These are phyloP conservation scores for Lagorchestes hirsutus DNA, from an alignment of 2,797 vertebrate species.

Conservation along the genomic window DNA sequence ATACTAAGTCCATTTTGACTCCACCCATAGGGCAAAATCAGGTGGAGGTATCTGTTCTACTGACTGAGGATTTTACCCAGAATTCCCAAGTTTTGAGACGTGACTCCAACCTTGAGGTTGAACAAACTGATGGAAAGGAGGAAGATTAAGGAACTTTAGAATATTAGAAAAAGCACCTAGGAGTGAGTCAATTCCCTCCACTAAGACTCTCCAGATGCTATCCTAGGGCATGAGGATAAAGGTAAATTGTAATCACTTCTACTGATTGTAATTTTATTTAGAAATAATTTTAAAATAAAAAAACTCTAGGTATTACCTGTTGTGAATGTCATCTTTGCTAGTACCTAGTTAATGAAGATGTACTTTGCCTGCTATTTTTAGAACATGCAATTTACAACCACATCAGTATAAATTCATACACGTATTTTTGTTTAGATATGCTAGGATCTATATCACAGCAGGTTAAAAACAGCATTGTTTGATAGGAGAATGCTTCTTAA, in stretches of 20 bases:
- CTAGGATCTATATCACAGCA: conserved; percentile 62
- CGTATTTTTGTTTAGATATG: conserved; percentile 39
- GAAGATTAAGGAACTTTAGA: neutral
- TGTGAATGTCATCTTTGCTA: neutral
- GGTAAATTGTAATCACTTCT: conserved; percentile 21
- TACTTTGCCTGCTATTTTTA: neutral
- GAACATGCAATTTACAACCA: conserved; percentile 59
- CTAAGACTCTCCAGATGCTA: neutral
- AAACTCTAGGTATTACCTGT: neutral
- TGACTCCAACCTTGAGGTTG: neutral
- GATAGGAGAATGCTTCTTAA: conserved; percentile 50
- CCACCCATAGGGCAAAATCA: neutral
- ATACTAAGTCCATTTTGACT: neutral
- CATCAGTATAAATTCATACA: conserved; percentile 59
- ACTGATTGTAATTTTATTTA: conserved; percentile 39
- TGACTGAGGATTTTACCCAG: neutral
- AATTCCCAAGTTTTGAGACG: neutral
- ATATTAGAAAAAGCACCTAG: neutral
- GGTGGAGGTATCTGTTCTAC: neutral
- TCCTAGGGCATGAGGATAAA: neutral
- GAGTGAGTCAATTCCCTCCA: neutral
- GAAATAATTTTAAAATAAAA: conserved; percentile 26
- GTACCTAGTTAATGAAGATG: neutral
- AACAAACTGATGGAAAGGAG: neutral
- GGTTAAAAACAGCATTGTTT: conserved; percentile 61